Evolutionary conservation across 2,113 vertebrate genomes (phyloP).

Genomic region (Acanthisitta chloris): DNA sequence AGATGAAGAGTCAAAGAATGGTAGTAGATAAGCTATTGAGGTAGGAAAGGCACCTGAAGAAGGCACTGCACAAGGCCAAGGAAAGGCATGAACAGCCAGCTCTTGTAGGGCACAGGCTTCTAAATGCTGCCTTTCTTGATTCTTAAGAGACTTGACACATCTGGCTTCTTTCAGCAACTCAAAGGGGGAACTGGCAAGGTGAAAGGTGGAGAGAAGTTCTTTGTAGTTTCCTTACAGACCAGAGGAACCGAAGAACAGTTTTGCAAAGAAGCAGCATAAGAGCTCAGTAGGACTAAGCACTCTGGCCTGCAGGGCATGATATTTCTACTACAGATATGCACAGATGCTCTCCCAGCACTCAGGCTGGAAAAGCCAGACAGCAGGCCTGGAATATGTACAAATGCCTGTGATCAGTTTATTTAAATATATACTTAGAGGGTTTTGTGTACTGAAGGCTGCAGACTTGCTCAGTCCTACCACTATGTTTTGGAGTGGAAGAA

Average conservation of each 20-base stretch:
- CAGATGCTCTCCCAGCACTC: constrained; percentile 25
- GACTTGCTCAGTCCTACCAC: neutral
- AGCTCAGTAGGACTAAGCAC: neutral
- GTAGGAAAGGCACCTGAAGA: neutral
- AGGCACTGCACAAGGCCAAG: neutral
- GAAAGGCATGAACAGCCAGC: neutral
- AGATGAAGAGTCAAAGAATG: neutral
- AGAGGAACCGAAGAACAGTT: neutral
- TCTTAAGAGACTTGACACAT: neutral
- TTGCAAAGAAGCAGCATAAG: neutral
- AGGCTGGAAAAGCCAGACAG: neutral
- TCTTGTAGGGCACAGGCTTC: neutral
- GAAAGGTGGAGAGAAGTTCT: neutral
- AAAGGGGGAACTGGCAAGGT: neutral
- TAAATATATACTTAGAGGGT: neutral
- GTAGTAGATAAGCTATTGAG: neutral
- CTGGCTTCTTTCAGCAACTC: neutral
- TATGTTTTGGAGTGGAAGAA: neutral
- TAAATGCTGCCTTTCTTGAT: neutral
- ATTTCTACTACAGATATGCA: neutral
- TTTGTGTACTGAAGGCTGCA: neutral
- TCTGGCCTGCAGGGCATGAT: neutral
- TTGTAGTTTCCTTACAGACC: neutral
- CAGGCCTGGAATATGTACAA: constrained; percentile 20
- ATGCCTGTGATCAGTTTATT: neutral